Conservation (phyloP, 2,797 vertebrate genomes). For the Lacerta bilineata region DNA sequence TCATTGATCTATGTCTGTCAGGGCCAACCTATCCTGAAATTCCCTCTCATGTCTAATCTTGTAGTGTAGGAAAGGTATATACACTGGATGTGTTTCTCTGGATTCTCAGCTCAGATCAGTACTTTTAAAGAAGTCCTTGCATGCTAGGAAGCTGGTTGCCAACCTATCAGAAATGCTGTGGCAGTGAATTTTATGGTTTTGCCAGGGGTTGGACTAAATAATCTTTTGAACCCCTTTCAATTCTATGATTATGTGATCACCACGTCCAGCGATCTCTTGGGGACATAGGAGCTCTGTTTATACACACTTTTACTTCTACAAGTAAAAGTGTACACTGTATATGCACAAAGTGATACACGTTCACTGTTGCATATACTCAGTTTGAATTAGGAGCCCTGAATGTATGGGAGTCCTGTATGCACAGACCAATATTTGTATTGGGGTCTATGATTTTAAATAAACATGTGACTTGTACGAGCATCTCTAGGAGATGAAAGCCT, state of each 20-base stretch:
- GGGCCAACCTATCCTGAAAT: background rate
- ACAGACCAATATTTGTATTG: background rate
- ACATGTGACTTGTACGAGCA: background rate
- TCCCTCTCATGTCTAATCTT: background rate
- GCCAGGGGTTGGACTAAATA: background rate
- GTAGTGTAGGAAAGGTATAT: background rate
- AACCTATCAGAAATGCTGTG: background rate
- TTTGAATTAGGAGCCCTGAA: background rate
- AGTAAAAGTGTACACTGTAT: background rate
- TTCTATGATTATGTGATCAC: background rate
- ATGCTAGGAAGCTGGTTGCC: background rate
- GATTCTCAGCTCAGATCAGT: background rate
- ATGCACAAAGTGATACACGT: background rate
- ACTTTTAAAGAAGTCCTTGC: background rate
- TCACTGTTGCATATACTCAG: background rate
- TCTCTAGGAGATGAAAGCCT: background rate
- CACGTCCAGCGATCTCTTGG: background rate
- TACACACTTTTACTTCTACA: background rate
- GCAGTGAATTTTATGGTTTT: background rate
- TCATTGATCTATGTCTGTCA: background rate
- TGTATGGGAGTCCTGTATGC: background rate
- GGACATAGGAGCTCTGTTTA: constrained; percentile 22
- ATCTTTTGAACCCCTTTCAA: background rate
- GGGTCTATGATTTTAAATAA: background rate
- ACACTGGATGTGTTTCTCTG: background rate